phyloP scores from a whole-genome alignment of 2,888 invertebrate species.

The Apotomis capreana region DNA sequence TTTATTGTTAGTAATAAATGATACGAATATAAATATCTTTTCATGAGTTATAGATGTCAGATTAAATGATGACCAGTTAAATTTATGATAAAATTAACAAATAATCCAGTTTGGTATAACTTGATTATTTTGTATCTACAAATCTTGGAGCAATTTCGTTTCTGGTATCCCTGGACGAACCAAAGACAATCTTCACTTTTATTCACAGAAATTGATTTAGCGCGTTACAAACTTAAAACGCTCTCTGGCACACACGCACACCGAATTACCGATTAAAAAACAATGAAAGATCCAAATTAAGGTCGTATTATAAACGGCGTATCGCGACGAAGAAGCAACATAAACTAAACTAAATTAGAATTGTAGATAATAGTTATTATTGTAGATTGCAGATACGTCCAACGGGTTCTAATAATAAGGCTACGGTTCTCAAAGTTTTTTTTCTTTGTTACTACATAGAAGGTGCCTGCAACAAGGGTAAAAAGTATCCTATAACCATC shows the following conservation, averaged over 20 bases:
- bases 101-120: too few relatives aligned
- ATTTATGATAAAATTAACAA: too few relatives aligned
- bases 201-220: too few relatives aligned
- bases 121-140: too few relatives aligned
- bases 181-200: too few relatives aligned
- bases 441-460: neutral
- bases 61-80: too few relatives aligned
- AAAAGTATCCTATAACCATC: too few relatives aligned
- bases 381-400: conserved; percentile 24
- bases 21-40: too few relatives aligned
- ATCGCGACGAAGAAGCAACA: neutral
- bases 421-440: conserved; percentile 20
- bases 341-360: conserved; percentile 25
- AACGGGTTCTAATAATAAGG: conserved; percentile 14
- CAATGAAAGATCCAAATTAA: neutral
- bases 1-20: too few relatives aligned
- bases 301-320: conserved; percentile 14
- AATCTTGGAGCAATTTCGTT: too few relatives aligned
- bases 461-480: neutral
- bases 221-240: neutral
- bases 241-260: neutral
- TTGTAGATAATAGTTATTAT: conserved; percentile 12
- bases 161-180: too few relatives aligned
- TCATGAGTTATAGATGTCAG: too few relatives aligned
- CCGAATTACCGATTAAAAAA: neutral